These are phyloP conservation scores for Lathronympha strigana DNA, from an alignment of 2,888 invertebrate species.

Conservation along the genomic window DNA sequence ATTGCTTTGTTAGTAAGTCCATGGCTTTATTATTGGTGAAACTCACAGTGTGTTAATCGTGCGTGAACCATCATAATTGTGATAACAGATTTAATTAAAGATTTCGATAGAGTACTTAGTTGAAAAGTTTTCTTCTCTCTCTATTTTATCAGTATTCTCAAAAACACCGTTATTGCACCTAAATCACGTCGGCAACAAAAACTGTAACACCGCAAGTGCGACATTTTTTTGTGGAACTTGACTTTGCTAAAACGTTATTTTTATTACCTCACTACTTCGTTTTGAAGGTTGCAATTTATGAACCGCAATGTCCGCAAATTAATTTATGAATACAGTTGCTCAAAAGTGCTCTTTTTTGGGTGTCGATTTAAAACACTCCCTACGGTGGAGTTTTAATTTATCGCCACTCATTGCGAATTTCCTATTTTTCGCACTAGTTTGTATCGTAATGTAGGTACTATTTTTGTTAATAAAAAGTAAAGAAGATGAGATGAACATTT, in stretches of 20 bases:
- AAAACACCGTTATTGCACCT: constrained; percentile 9
- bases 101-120: too few species aligned
- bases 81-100: background rate
- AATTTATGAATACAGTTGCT: too few species aligned
- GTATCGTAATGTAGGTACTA: too few species aligned
- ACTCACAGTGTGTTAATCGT: background rate
- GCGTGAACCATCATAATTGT: background rate
- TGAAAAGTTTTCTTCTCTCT: too few species aligned
- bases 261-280: background rate
- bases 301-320: background rate
- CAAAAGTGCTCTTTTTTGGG: too few species aligned
- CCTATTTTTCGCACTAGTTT: too few species aligned
- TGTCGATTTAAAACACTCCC: too few species aligned
- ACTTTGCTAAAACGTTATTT: background rate
- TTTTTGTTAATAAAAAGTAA: too few species aligned
- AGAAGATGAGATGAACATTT: too few species aligned
- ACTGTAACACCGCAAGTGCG: background rate
- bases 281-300: background rate
- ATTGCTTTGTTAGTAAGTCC: constrained; percentile 19
- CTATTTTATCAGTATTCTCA: background rate
- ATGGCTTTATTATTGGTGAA: constrained; percentile 23
- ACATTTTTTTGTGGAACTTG: background rate
- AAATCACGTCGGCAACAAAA: background rate
- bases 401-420: too few species aligned
- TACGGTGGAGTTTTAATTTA: too few species aligned